phyloP scores from a whole-genome alignment of 1,140 invertebrate genomes.

The Scaptomyza montana region DNA sequence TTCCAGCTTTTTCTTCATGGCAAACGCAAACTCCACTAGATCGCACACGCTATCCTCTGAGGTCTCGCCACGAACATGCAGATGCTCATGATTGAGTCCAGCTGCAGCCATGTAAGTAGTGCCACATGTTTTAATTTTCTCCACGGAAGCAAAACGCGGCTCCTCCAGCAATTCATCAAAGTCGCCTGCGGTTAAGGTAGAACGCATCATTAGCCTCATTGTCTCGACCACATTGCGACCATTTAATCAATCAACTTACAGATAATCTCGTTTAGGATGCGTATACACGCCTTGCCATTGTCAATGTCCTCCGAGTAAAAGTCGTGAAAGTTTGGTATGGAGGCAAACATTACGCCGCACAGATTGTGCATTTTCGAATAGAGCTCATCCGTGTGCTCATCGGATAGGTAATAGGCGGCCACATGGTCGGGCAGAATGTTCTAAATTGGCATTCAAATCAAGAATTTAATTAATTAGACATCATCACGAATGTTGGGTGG shows the following conservation, averaged over 20 bases:
- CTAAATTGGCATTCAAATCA: slow-evolving; percentile 49
- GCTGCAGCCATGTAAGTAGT: slow-evolving; percentile 99
- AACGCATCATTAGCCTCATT: slow-evolving; percentile 31
- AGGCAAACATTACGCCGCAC: slow-evolving; percentile 98
- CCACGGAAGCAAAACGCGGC: slow-evolving; percentile 94
- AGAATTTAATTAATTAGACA: slow-evolving; percentile 62
- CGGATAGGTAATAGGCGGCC: slow-evolving; percentile 95
- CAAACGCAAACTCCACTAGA: slow-evolving; percentile 96
- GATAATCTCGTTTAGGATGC: slow-evolving; percentile 99
- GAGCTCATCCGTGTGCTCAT: slow-evolving; percentile 91
- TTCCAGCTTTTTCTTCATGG: slow-evolving; percentile 94
- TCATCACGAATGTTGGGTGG: neutral
- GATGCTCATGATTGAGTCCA: slow-evolving; percentile 93
- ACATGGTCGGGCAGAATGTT: slow-evolving; percentile 99
- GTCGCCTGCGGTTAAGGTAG: slow-evolving; percentile 84
- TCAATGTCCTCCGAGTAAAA: slow-evolving; percentile 99
- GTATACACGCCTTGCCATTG: slow-evolving; percentile 98
- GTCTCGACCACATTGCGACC: neutral
- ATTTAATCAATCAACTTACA: slow-evolving; percentile 79
- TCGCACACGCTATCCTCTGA: slow-evolving; percentile 92
- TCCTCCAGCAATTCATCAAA: slow-evolving; percentile 97
- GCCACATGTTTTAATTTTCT: slow-evolving; percentile 99
- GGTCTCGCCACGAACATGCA: slow-evolving; percentile 84
- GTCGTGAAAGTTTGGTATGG: slow-evolving; percentile 99
- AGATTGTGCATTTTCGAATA: slow-evolving; percentile 96